These are phyloP conservation scores for Psammodynastes pulverulentus DNA, from an alignment of 2,113 vertebrate species.

Conservation along the genomic window DNA sequence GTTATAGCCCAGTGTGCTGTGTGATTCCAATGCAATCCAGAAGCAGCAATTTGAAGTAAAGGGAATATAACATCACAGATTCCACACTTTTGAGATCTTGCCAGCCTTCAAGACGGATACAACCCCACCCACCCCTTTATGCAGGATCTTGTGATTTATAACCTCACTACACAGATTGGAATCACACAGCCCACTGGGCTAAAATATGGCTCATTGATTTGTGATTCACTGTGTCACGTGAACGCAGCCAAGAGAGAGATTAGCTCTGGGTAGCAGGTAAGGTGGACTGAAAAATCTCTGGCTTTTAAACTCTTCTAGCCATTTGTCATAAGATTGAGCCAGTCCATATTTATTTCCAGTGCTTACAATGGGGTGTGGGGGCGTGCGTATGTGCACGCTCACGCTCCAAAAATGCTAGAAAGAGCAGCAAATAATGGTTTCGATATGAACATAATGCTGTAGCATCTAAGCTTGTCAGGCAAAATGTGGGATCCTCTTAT, in stretches of 20 bases:
- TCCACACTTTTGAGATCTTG: not conserved
- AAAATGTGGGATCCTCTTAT: not conserved
- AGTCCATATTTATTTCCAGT: not conserved
- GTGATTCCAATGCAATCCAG: not conserved
- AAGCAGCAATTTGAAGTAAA: not conserved
- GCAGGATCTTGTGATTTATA: not conserved
- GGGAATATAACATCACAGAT: not conserved
- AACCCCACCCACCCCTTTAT: accelerated
- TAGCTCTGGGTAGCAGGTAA: not conserved
- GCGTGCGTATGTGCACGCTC: not conserved
- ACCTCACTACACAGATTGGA: not conserved
- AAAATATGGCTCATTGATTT: not conserved
- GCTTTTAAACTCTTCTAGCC: not conserved
- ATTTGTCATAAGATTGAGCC: not conserved
- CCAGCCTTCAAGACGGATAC: not conserved
- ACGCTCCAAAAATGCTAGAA: not conserved
- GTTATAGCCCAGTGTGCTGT: too few species aligned
- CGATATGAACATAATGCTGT: not conserved
- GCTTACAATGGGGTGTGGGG: not conserved
- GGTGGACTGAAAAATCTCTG: not conserved
- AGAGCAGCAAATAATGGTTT: not conserved
- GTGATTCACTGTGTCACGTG: not conserved
- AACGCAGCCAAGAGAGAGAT: not conserved
- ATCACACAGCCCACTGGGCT: not conserved
- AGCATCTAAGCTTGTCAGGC: not conserved